These are phyloP conservation scores for Physella acuta DNA, from an alignment of 1,140 invertebrate species.

Conservation along the genomic window DNA sequence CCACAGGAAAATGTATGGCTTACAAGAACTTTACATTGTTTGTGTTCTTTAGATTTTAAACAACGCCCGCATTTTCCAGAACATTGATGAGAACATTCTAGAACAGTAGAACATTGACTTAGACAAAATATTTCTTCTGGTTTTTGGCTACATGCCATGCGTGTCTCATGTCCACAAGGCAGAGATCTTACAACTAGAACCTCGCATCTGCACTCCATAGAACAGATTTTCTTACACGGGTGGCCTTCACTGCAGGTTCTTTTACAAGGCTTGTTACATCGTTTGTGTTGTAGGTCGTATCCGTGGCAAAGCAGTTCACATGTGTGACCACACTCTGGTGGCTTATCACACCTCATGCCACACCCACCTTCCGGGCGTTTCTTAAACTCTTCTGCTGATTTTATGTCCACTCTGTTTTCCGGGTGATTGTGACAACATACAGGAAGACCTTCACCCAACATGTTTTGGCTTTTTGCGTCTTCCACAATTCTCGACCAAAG, in stretches of 20 bases:
- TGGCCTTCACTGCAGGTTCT: slow-evolving; percentile 62
- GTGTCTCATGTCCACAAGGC: slow-evolving; percentile 31
- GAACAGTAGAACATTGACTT: slow-evolving; percentile 33
- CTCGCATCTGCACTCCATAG: slow-evolving; percentile 71
- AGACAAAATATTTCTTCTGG: slow-evolving; percentile 59
- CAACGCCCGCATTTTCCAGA: slow-evolving; percentile 64
- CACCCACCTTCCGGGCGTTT: slow-evolving; percentile 56
- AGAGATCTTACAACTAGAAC: slow-evolving; percentile 74
- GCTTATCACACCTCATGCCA: slow-evolving; percentile 42
- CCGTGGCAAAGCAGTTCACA: slow-evolving; percentile 27
- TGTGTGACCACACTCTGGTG: slow-evolving; percentile 42
- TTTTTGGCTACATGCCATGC: slow-evolving; percentile 52
- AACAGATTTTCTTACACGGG: slow-evolving; percentile 71
- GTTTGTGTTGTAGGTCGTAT: slow-evolving; percentile 16
- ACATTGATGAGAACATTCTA: slow-evolving; percentile 61
- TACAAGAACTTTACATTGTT: background rate
- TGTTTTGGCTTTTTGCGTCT: slow-evolving; percentile 1
- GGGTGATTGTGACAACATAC: slow-evolving; percentile 27
- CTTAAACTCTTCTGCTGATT: background rate
- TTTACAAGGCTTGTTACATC: background rate
- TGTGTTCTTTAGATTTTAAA: background rate
- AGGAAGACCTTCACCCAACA: slow-evolving; percentile 9
- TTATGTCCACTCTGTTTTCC: background rate
- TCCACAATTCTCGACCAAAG: slow-evolving; percentile 24
- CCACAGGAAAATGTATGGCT: background rate